Conservation (phyloP, 1,140 invertebrate species). For the Megalonaias nervosa region DNA sequence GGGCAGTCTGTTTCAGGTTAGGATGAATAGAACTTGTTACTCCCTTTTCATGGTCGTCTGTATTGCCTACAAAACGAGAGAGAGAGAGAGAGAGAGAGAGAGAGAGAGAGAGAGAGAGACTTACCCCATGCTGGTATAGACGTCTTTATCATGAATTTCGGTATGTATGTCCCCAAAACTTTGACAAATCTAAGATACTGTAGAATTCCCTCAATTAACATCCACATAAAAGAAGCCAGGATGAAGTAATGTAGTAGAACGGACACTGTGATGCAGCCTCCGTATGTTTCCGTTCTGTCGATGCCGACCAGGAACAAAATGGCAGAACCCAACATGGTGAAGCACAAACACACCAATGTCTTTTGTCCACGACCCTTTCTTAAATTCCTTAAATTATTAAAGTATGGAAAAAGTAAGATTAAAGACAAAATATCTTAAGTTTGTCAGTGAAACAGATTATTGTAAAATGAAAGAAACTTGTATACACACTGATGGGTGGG, state of each 20-base stretch:
- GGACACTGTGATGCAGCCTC: conserved; percentile 65
- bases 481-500: too few species aligned
- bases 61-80: too few species aligned
- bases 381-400: conserved; percentile 47
- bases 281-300: conserved; percentile 43
- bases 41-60: too few species aligned
- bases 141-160: conserved; percentile 68
- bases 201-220: conserved; percentile 71
- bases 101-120: conserved; percentile 13
- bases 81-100: too few species aligned
- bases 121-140: conserved; percentile 71
- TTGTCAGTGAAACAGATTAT: too few species aligned
- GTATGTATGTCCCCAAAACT: conserved; percentile 70
- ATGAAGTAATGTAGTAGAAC: conserved; percentile 72
- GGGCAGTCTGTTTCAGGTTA: too few species aligned
- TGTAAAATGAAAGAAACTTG: too few species aligned
- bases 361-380: conserved; percentile 60
- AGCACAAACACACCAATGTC: conserved; percentile 60
- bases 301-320: conserved; percentile 63
- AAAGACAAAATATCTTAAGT: too few species aligned
- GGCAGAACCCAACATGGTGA: conserved; percentile 56
- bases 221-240: conserved; percentile 72
- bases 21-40: too few species aligned
- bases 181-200: conserved; percentile 73
- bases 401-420: not conserved